These are phyloP conservation scores for Leptopilina clavipes DNA, from an alignment of 1,140 invertebrate species.

Conservation along the genomic window DNA sequence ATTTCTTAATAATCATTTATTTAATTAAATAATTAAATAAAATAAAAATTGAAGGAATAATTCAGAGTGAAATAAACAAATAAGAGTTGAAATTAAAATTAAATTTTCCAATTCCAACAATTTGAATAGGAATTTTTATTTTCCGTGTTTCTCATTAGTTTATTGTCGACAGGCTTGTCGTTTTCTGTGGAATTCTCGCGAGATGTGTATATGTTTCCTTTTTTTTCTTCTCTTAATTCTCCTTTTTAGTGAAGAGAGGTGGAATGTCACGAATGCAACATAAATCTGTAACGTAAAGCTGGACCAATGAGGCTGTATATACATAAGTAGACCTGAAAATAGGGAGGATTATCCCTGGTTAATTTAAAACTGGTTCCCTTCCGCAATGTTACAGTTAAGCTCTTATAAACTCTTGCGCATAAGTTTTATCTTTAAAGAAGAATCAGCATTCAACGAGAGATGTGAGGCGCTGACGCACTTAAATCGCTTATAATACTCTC, in stretches of 20 bases:
- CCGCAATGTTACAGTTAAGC: constrained; percentile 5
- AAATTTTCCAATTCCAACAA: no score
- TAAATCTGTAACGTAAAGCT: constrained; percentile 12
- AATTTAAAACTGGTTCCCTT: constrained; percentile 26
- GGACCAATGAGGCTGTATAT: constrained; percentile 1
- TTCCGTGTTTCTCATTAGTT: constrained; percentile 20
- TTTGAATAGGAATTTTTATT: no score
- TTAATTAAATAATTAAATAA: no score
- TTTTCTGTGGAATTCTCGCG: background rate
- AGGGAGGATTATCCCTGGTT: constrained; percentile 18
- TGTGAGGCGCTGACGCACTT: constrained; percentile 1
- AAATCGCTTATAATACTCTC: no score
- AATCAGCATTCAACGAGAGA: background rate
- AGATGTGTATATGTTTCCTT: background rate
- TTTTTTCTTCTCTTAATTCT: background rate
- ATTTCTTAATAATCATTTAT: no score
- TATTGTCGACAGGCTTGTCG: constrained; percentile 5
- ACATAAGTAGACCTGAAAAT: constrained; percentile 27
- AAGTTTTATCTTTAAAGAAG: background rate
- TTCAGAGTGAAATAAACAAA: no score
- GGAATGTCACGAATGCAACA: constrained; percentile 25
- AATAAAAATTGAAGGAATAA: no score
- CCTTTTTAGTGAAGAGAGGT: background rate
- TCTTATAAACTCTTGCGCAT: background rate
- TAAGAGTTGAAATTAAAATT: no score